Evolutionary conservation across 2,797 vertebrate genomes (phyloP).

Genomic region (Phoxinus dragarum): DNA sequence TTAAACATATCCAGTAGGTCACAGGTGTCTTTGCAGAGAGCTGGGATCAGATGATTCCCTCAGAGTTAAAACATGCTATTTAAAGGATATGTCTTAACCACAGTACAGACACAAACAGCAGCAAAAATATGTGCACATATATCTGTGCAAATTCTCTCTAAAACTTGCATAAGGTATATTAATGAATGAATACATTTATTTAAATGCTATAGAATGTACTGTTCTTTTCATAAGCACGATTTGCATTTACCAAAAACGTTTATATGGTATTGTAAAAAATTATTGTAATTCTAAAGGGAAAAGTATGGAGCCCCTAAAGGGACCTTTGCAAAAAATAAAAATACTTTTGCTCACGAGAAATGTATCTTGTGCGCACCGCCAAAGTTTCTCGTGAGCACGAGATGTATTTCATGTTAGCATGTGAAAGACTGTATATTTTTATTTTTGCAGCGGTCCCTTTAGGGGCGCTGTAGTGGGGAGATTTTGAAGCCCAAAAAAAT

Average conservation of each 20-base stretch:
- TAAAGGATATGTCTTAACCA: slow-evolving; percentile 34
- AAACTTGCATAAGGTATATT: slow-evolving; percentile 16
- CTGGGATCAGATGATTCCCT: slow-evolving; percentile 34
- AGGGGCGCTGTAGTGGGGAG: too few species aligned
- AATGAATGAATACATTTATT: neutral
- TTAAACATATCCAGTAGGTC: slow-evolving; percentile 50
- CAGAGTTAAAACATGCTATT: slow-evolving; percentile 51
- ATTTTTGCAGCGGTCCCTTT: too few species aligned
- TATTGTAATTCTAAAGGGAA: neutral
- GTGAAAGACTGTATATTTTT: too few species aligned
- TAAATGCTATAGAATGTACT: neutral
- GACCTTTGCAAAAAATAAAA: too few species aligned
- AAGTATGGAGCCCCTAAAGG: too few species aligned
- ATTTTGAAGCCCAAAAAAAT: too few species aligned
- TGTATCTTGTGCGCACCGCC: too few species aligned
- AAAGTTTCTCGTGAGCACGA: too few species aligned
- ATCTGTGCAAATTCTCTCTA: neutral
- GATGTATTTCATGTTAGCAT: too few species aligned
- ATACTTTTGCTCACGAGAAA: too few species aligned
- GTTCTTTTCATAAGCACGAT: neutral
- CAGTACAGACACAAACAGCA: slow-evolving; percentile 22
- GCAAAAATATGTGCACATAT: neutral
- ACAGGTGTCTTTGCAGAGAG: slow-evolving; percentile 50
- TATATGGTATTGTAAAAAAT: neutral
- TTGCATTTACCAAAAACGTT: too few species aligned